Evolutionary conservation across 2,888 invertebrate species (phyloP).

Genomic region (Tinea trinotella): DNA sequence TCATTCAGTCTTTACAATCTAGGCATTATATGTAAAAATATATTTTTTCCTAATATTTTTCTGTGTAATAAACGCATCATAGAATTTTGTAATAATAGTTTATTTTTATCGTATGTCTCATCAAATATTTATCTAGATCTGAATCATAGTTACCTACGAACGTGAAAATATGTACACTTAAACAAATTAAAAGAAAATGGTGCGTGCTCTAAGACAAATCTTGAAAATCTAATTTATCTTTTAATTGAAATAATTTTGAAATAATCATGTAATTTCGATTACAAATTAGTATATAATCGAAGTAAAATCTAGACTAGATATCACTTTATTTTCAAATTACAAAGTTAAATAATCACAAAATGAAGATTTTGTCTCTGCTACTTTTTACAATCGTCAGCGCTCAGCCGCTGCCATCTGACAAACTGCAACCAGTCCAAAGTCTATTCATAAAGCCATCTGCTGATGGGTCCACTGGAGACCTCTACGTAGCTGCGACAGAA

Average conservation of each 20-base stretch:
- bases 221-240: conserved; percentile 2
- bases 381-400: neutral
- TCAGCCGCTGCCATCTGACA: conserved; percentile 22
- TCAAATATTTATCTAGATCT: too few relatives aligned
- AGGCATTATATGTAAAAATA: too few relatives aligned
- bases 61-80: too few relatives aligned
- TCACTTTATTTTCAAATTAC: neutral
- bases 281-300: neutral
- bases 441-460: conserved; percentile 54
- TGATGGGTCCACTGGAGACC: conserved; percentile 57
- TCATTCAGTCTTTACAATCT: too few relatives aligned
- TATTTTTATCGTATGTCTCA: too few relatives aligned
- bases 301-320: neutral
- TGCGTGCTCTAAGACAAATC: conserved; percentile 1
- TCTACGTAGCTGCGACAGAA: conserved; percentile 61
- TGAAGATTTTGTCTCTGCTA: neutral
- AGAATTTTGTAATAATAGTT: too few relatives aligned
- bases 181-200: neutral
- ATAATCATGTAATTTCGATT: neutral
- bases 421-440: conserved; percentile 55
- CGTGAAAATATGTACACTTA: neutral
- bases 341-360: neutral
- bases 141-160: too few relatives aligned
- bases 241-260: neutral
- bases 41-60: too few relatives aligned